Conservation (phyloP, 2,113 vertebrate species). For the Orthonyx spaldingii region DNA sequence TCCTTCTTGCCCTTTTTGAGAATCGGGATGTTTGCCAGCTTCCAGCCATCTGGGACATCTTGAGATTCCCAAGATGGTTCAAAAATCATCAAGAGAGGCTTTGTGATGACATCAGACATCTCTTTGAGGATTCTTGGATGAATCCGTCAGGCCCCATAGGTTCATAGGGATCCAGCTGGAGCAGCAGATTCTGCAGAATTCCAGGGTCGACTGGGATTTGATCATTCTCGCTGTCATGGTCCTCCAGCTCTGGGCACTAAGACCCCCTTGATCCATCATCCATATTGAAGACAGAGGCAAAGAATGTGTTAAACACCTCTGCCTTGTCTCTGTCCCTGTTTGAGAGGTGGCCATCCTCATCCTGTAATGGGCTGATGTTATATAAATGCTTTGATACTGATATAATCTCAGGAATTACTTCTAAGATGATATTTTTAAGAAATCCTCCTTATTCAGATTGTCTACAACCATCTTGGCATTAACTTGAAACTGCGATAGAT, state of each 20-base stretch:
- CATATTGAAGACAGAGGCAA: background rate
- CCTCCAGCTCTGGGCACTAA: background rate
- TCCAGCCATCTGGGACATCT: background rate
- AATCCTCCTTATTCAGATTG: background rate
- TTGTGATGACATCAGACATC: background rate
- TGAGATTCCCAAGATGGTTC: background rate
- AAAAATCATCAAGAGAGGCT: background rate
- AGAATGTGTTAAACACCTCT: background rate
- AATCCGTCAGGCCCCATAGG: background rate
- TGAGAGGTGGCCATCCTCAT: background rate
- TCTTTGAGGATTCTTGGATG: background rate
- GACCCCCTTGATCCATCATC: background rate
- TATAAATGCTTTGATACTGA: background rate
- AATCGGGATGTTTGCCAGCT: accelerated
- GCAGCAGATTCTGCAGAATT: background rate
- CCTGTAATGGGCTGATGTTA: background rate
- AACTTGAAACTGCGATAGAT: background rate
- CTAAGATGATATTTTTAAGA: background rate
- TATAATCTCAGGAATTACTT: background rate
- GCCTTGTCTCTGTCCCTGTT: background rate
- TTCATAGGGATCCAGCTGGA: background rate
- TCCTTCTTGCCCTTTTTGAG: background rate
- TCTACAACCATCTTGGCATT: background rate
- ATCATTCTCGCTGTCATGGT: background rate
- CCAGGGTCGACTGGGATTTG: background rate